Base-by-base conservation (phyloP, 1,140 invertebrate species). In the Wasmannia auropunctata region DNA sequence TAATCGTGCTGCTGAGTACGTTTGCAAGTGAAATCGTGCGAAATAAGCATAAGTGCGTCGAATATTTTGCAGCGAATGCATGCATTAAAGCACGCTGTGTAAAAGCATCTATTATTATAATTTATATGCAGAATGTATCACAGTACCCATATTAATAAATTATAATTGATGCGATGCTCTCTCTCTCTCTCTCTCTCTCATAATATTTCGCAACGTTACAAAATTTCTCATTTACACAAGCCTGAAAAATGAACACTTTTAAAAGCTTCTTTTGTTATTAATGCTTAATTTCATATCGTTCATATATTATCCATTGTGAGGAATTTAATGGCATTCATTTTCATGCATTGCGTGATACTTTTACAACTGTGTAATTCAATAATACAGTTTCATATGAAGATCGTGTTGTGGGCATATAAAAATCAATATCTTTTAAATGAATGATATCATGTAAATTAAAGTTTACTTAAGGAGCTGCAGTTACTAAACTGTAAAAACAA, bases 11-110 rank as follows among this genome's bases (percentile, higher is more conserved):
- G 79, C 43, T 60, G 86, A 60, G 83, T 77, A 83, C 87, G 85
- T 67, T 85, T 86, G 84, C 74, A 63, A 92, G 63, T 91, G 90
- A 89, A 87, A 88, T 92, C 86, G 90, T 91, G 91, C 92, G 91
- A 89, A 87, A 91, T 56, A 93, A 93, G 91, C 91, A 76, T 80
- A 86, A 86, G 81, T 90, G 88, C 89, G 51, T 90, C 63, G 69
- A 87, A 90, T 56, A 75, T 83, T 88, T 77, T 86, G 70, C 37
- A 72, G 37, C 88, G 54, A 86, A 40, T 49, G 86, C 89, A 90
- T 90, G 89, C 89, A 90, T 90, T 51, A 80, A 90, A 90, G 88
- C 85, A 90, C 88, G 88, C 85, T 60, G 49, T 43, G 79, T 85
- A 84, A 69, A 87, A 90, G 88, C 88, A 79, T 79, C 49, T 87